Base-by-base conservation (phyloP, 2,888 invertebrate genomes). In the Papilio elwesi region DNA sequence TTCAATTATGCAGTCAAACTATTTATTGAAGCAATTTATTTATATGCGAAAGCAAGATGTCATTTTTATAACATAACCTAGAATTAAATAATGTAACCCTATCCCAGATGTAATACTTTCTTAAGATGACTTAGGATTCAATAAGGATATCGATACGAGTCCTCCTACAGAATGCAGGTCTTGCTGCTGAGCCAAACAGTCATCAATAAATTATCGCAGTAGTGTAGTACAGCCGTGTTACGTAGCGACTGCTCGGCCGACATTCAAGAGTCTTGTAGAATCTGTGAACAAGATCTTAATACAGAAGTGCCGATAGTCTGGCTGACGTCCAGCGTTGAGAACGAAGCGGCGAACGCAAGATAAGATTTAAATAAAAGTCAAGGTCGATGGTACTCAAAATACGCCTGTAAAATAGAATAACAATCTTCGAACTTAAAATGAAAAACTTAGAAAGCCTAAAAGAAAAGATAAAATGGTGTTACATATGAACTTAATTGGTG, bases 241-340 rank as follows among this genome's bases (percentile, higher is more conserved):
- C 48, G 15, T 26, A 59, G 59, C 12, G 57, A 62, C 72, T 62
- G 68, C 63, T 63, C 72, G 62, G 49, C 15, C 36, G 53, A 63
- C 59, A 49, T 68, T 71, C 55, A 72, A 63, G 68, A 68, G 63
- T 72, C 68, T 55, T 68, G 59, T 71, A 51, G 43, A 66, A 66
- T 71, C 59, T 59, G 51, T 72, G 72, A 68, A 72, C 63, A 63
- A 72, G 68, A 72, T 72, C 72, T 72, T 63, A 63, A 72, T 53
- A 72, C 48, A 55, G 36, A 67, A 59, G 59, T 12, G 62, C 52
- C 68, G 68, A 55, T 72, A 72, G 53, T 63, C 68, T 72, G 72
- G 72, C 72, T 52, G 72, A 47, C 16, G 36, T 72, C 72, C 72
- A 72, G 72, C 12, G 52, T 52, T 62, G 62, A 55, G 63, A 71